These are phyloP conservation scores for Aegithalos caudatus DNA, from an alignment of 2,113 vertebrate genomes.

Conservation along the genomic window DNA sequence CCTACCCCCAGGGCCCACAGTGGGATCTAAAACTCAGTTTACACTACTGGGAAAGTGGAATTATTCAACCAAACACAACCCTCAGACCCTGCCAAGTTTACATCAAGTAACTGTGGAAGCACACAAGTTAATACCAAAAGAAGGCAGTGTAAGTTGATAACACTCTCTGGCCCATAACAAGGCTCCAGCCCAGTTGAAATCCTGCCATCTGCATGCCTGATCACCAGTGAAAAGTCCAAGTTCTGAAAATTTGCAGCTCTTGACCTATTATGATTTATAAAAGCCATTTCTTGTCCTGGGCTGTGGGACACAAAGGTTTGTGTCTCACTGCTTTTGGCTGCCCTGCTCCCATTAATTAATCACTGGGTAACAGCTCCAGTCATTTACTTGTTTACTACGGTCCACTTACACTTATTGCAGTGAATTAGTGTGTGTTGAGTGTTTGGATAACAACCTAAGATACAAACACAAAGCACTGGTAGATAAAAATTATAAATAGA, in stretches of 20 bases:
- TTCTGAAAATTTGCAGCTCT: background rate
- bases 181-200: background rate
- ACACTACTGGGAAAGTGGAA: background rate
- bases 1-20: background rate
- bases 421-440: background rate
- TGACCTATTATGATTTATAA: background rate
- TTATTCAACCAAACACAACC: background rate
- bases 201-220: background rate
- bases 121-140: background rate
- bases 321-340: background rate
- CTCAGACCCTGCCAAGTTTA: background rate
- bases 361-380: background rate
- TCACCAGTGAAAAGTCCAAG: background rate
- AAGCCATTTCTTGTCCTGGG: background rate
- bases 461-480: background rate
- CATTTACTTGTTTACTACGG: background rate
- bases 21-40: background rate
- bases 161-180: background rate
- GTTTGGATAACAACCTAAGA: background rate
- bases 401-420: slow-evolving; percentile 10
- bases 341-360: slow-evolving; percentile 1
- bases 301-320: background rate
- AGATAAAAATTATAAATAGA: background rate
- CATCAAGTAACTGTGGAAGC: background rate
- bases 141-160: background rate